Conservation (phyloP, 1,140 invertebrate species). For the Listronotus bonariensis region DNA sequence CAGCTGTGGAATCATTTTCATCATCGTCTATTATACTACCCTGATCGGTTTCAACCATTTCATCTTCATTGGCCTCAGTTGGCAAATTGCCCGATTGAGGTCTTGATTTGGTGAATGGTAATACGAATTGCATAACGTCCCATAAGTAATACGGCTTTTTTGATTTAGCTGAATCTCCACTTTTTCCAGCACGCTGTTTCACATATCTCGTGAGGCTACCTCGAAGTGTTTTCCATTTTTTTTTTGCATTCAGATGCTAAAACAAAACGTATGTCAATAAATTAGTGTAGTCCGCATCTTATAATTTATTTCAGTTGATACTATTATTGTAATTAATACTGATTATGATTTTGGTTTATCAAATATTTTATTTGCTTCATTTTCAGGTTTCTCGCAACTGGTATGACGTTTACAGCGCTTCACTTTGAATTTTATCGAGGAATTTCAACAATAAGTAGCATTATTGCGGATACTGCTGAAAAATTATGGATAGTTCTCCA, state of each 20-base stretch:
- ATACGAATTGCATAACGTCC: constrained; percentile 30
- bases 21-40: constrained; percentile 17
- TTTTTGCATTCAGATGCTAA: too few relatives aligned
- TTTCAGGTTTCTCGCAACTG: constrained; percentile 34
- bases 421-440: constrained; percentile 32
- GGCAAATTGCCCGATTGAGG: constrained; percentile 31
- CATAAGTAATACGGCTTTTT: constrained; percentile 30
- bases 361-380: constrained; percentile 11
- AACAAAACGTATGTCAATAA: too few relatives aligned
- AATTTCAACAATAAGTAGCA: constrained; percentile 31
- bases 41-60: constrained; percentile 23
- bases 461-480: constrained; percentile 25
- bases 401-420: constrained; percentile 19
- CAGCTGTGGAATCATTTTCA: constrained; percentile 24
- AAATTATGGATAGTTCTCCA: constrained; percentile 23
- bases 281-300: too few relatives aligned
- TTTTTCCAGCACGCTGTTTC: too few relatives aligned
- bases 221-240: too few relatives aligned
- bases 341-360: constrained; percentile 3
- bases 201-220: too few relatives aligned
- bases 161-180: constrained; percentile 13
- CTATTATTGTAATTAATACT: too few relatives aligned
- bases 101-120: constrained; percentile 32
- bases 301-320: too few relatives aligned
- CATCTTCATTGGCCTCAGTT: neutral